Evolutionary conservation across 2,888 invertebrate genomes (phyloP), one percentile per base, ranked within the genome.

Genomic region (Incurvaria masculella): DNA sequence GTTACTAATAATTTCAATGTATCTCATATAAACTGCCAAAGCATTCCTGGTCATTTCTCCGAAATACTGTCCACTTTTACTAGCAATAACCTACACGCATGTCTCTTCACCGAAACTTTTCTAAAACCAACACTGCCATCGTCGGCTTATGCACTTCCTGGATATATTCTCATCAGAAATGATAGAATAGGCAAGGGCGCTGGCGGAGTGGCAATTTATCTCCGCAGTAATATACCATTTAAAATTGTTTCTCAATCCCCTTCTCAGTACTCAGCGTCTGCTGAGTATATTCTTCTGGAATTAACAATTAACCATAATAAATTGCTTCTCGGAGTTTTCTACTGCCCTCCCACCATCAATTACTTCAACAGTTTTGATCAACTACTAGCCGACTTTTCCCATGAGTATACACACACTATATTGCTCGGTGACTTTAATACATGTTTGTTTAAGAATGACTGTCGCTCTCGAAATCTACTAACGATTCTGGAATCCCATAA

Each of bases 351-450:
- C 14, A 43, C 14, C n/a, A 19, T 49, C 1, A 42, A 47, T 20
- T 51, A 51, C 26, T 53, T 53, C 23, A 19, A 49, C 18, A n/a
- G 46, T 10, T 42, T 53, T 42, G 50, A 50, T 26, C 16, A 16
- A 6, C 17, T 45, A 14, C 49, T 52, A 4, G 33, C 33, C 33
- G 33, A 33, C 33, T n/a, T 14, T 33, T 3, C 14, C 14, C 33
- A 33, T 14, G 33, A 33, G 11, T 33, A 33, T n/a, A 33, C 33
- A 4, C 33, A 51, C n/a, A 18, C 19, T 1, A 19, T 52, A 6
- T 21, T 52, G 4, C 42, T 52, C 48, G 50, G 51, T 40, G 53
- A 53, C 21, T 49, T 52, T 19, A 52, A 54, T n/a, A n/a, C n/a
- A n/a, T n/a, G n/a, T n/a, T n/a, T n/a, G n/a, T n/a, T n/a, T n/a